Percentiles rank a stretch among this genome's conserved stretches.
phyloP scores from a whole-genome alignment of 2,113 vertebrate genomes.

The Sminthopsis crassicaudata region DNA sequence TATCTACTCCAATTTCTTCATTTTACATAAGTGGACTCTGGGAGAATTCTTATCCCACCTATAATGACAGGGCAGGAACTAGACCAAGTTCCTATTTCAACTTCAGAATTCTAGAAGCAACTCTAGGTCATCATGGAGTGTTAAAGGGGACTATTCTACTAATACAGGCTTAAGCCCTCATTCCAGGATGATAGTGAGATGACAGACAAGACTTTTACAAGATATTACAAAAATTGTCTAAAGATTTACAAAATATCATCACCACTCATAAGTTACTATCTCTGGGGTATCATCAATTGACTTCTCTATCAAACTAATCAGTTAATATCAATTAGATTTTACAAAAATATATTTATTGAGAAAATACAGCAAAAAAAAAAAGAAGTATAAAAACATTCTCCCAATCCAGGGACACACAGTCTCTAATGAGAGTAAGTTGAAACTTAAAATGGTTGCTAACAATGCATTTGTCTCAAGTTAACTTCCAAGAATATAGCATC shows the following conservation, averaged over 20 bases:
- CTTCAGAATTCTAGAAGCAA: neutral
- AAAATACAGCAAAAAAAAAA: neutral
- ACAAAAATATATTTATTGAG: neutral
- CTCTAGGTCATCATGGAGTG: neutral
- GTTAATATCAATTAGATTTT: neutral
- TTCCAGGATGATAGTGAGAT: neutral
- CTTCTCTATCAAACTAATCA: neutral
- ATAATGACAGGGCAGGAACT: neutral
- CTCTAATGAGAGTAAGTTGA: neutral
- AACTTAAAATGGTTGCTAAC: neutral
- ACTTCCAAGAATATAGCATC: neutral
- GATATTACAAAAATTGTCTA: too few relatives aligned
- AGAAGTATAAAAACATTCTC: neutral
- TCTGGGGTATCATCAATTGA: neutral
- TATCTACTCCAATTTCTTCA: neutral
- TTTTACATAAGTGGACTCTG: neutral
- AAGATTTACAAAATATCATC: neutral
- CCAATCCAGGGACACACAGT: neutral
- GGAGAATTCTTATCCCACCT: neutral
- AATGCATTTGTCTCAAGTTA: neutral
- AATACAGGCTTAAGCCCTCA: neutral
- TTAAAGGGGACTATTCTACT: neutral
- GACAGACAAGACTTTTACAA: too few relatives aligned
- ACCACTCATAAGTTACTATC: neutral
- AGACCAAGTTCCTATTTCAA: neutral